A percentile compares a stretch with the other conserved stretches of the same genome.
Conservation (phyloP, 2,888 invertebrate genomes). For the Neelides folsomi region DNA sequence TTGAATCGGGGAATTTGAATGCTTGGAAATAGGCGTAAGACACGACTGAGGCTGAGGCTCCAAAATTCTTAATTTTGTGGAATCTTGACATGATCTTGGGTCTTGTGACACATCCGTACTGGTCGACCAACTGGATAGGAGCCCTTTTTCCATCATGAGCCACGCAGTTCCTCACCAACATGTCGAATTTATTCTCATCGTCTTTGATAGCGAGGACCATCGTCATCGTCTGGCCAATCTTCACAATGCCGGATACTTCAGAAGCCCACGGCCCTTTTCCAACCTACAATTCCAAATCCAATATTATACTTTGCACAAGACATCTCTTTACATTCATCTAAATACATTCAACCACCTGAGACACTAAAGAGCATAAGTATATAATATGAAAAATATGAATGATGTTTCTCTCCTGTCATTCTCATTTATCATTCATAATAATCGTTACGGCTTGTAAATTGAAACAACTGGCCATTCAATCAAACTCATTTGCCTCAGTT, state of each 20-base stretch:
- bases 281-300: slow-evolving; percentile 40
- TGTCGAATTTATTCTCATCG: slow-evolving; percentile 89
- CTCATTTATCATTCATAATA: too few species aligned
- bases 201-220: slow-evolving; percentile 93
- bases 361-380: neutral
- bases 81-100: slow-evolving; percentile 86
- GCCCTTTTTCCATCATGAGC: slow-evolving; percentile 88
- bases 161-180: slow-evolving; percentile 85
- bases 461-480: too few species aligned
- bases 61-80: slow-evolving; percentile 92
- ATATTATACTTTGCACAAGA: neutral
- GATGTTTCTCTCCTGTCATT: too few species aligned
- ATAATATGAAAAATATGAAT: too few species aligned
- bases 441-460: too few species aligned
- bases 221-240: slow-evolving; percentile 83
- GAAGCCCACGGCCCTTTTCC: slow-evolving; percentile 96
- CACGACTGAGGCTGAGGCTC: slow-evolving; percentile 82
- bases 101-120: slow-evolving; percentile 81
- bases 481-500: too few species aligned
- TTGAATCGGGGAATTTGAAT: slow-evolving; percentile 90
- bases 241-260: slow-evolving; percentile 86
- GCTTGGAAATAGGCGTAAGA: slow-evolving; percentile 94
- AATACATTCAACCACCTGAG: neutral
- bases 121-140: slow-evolving; percentile 83
- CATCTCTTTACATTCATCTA: neutral